A percentile compares a stretch with the other conserved stretches of the same genome.
Evolutionary conservation across 2,888 invertebrate genomes (phyloP).

Genomic region (Pollenia angustigena): DNA sequence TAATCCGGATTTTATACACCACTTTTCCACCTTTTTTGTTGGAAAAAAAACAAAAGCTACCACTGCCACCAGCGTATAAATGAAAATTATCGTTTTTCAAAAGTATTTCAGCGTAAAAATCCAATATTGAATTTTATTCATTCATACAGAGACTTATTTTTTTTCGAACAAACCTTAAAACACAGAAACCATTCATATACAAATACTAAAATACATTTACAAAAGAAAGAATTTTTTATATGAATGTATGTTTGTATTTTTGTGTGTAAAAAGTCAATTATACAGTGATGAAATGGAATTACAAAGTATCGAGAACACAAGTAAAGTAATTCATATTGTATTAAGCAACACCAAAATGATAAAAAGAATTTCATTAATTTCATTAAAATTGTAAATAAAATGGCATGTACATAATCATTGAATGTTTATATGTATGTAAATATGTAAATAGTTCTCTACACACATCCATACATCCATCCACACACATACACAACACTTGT

Average conservation of each 20-base stretch:
- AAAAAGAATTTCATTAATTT: slow-evolving; percentile 58
- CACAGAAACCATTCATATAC: slow-evolving; percentile 49
- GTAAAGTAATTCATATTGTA: slow-evolving; percentile 65
- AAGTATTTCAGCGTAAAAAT: slow-evolving; percentile 83
- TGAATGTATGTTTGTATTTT: neutral
- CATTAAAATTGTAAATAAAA: slow-evolving; percentile 61
- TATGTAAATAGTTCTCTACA: neutral
- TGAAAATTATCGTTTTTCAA: slow-evolving; percentile 82
- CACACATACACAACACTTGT: slow-evolving; percentile 8
- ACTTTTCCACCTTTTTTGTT: slow-evolving; percentile 9
- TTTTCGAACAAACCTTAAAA: slow-evolving; percentile 45
- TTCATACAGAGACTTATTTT: slow-evolving; percentile 66
- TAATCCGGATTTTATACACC: slow-evolving; percentile 81
- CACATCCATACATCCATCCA: neutral
- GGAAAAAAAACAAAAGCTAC: slow-evolving; percentile 46
- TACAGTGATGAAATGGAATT: slow-evolving; percentile 74
- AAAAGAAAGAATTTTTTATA: slow-evolving; percentile 17
- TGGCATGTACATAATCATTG: slow-evolving; percentile 44
- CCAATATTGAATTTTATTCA: slow-evolving; percentile 83
- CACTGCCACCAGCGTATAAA: slow-evolving; percentile 81
- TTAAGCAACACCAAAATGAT: slow-evolving; percentile 50
- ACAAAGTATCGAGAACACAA: slow-evolving; percentile 53
- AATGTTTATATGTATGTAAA: neutral
- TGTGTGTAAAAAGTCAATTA: slow-evolving; percentile 78
- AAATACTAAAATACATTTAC: slow-evolving; percentile 49